Evolutionary conservation across 2,113 vertebrate species (phyloP), one percentile per base, ranked within the genome.

Genomic region (Synodontis membranacea): DNA sequence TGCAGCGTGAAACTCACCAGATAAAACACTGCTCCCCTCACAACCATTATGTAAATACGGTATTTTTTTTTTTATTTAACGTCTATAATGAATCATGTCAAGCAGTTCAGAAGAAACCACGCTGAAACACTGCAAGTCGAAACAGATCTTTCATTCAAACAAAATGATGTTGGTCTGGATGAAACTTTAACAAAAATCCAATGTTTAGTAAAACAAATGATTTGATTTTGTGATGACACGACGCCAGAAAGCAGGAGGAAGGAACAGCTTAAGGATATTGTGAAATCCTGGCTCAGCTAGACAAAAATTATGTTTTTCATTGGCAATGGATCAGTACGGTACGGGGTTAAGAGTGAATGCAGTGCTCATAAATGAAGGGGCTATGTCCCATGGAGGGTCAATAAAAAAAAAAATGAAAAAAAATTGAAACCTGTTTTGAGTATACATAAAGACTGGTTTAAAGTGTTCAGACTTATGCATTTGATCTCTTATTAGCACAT

Each of bases 21-120:
- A 62, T 11, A 87, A 92, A 86, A 12, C 85, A 72, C 58, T 64
- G 74, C 50, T 23, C 68, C 10, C 68, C 19, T 1, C 17, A 19
- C 37, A 17, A 42, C 37, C 34, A 23, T 39, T 70, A 19, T 23
- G 12, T 31, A 66, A 15, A 66, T 6, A 66, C 12, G 17, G n/a
- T 4, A 10, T 39, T 25, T 42, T 42, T 34, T 34, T 5, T 19
- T 19, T 19, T 2, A 34, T 34, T 5, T 34, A 66, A 66, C 14
- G 34, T 66, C 58, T 14, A 23, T 39, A 39, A 42, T 9, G 19
- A 39, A 70, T 21, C 34, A 23, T 8, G 17, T 70, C 66, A 70
- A 39, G 34, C 10, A 70, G 34, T 70, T 70, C 23, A 70, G 8
- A 70, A 42, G 37, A 39, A 9, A 8, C 9, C 15, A 11, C 66